A percentile compares a stretch with the other conserved stretches of the same genome.
Evolutionary conservation across 2,797 vertebrate genomes (phyloP).

Genomic region (Microhierax caerulescens): DNA sequence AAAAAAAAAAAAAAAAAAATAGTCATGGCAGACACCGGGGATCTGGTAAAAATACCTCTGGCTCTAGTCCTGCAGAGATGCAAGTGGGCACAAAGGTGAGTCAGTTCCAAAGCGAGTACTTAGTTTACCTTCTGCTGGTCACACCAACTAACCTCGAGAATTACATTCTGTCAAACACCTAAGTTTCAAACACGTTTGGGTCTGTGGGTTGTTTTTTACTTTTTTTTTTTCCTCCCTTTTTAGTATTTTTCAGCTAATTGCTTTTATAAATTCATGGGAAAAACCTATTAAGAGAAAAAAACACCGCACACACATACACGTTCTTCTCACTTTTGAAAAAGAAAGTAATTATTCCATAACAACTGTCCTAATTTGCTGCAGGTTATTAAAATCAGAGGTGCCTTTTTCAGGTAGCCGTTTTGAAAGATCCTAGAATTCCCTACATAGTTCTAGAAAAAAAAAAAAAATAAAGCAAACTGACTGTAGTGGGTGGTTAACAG

Average conservation of each 20-base stretch:
- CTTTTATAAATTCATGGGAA: not conserved
- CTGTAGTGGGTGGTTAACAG: not conserved
- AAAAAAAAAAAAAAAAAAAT: too few relatives aligned
- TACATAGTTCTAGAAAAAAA: not conserved
- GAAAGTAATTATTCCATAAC: not conserved
- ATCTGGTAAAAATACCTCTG: not conserved
- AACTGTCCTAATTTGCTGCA: not conserved
- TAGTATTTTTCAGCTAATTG: not conserved
- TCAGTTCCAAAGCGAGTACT: not conserved
- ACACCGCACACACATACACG: fast-evolving
- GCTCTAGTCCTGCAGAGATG: not conserved
- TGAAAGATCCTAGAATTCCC: not conserved
- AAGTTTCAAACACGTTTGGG: not conserved
- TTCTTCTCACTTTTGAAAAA: not conserved
- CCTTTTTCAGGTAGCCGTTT: not conserved
- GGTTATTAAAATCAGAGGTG: not conserved
- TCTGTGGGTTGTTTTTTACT: not conserved
- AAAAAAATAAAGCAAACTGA: not conserved
- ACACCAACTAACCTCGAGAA: not conserved
- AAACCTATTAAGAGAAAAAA: not conserved
- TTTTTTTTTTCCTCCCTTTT: too few relatives aligned
- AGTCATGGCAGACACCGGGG: fast-evolving
- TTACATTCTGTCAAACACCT: not conserved
- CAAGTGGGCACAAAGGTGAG: not conserved
- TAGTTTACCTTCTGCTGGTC: not conserved